Percentiles rank a stretch among this genome's conserved stretches.
Evolutionary conservation across 2,113 vertebrate genomes (phyloP).

Genomic region (Eubucco bourcierii): DNA sequence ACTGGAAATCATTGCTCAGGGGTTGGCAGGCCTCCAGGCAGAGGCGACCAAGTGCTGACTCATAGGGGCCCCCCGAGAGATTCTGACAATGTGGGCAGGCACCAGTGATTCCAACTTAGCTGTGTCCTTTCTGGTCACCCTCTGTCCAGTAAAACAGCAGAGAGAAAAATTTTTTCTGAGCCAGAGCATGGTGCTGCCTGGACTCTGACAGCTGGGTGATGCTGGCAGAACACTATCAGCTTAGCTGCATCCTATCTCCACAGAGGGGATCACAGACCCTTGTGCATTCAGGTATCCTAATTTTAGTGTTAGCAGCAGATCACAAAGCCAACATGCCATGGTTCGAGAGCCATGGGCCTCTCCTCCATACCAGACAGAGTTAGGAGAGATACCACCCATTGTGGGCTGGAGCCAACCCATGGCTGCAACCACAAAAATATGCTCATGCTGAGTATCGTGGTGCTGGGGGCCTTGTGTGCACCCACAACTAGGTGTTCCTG

Average conservation of each 20-base stretch:
- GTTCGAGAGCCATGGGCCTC: background rate
- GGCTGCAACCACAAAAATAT: rapidly evolving
- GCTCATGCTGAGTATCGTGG: rapidly evolving
- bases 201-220: background rate
- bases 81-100: background rate
- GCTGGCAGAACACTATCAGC: background rate
- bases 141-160: background rate
- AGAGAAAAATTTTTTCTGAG: background rate
- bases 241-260: background rate
- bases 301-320: background rate
- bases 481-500: background rate
- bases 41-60: background rate
- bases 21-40: slow-evolving; percentile 21
- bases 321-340: rapidly evolving
- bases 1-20: slow-evolving; percentile 58
- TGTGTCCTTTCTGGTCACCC: background rate
- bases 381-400: no score
- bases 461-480: rapidly evolving
- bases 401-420: background rate
- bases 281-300: background rate
- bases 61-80: background rate
- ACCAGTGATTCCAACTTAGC: background rate
- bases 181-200: background rate
- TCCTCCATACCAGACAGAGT: background rate
- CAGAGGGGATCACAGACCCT: background rate